phyloP scores from a whole-genome alignment of 2,797 vertebrate genomes.

The Podargus strigoides region DNA sequence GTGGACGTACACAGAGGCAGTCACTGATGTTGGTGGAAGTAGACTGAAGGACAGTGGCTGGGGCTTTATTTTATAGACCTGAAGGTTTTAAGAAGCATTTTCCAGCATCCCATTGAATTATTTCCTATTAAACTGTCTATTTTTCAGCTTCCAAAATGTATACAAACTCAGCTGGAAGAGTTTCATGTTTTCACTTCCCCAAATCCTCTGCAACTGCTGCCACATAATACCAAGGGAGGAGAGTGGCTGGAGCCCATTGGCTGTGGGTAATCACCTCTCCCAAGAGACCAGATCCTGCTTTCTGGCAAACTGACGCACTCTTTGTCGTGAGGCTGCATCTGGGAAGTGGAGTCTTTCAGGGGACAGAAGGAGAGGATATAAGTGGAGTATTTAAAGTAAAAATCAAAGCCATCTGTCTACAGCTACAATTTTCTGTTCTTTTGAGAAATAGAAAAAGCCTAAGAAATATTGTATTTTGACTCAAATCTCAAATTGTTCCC shows the following conservation, averaged over 20 bases:
- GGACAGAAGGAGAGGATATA: not conserved
- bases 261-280: not conserved
- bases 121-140: not conserved
- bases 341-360: not conserved
- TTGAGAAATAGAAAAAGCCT: not conserved
- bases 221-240: not conserved
- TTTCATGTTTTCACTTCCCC: not conserved
- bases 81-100: not conserved
- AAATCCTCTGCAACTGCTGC: not conserved
- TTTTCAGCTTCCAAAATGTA: not conserved
- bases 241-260: not conserved
- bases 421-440: not conserved
- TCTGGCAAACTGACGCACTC: not conserved
- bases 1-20: fast-evolving
- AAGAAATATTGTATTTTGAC: fast-evolving
- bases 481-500: not conserved
- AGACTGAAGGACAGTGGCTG: not conserved
- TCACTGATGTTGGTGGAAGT: not conserved
- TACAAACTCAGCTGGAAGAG: fast-evolving
- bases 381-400: not conserved
- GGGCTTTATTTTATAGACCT: not conserved
- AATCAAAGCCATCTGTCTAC: not conserved
- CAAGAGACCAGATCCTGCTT: not conserved
- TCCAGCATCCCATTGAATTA: not conserved
- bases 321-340: not conserved